phyloP scores from a whole-genome alignment of 2,113 vertebrate genomes.

The Marcusenius ussheri region DNA sequence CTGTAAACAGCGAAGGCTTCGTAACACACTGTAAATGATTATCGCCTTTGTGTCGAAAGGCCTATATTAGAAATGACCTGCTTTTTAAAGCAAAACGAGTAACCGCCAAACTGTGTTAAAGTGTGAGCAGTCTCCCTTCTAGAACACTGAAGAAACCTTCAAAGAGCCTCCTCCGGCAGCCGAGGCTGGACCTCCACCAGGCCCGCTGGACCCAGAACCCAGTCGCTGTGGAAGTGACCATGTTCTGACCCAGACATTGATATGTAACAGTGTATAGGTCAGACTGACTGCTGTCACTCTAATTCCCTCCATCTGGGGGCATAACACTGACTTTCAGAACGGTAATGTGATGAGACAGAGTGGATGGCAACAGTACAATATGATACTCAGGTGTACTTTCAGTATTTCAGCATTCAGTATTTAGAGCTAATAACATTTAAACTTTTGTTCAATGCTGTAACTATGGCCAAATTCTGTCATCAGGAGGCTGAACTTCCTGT shows the following conservation, averaged over 20 bases:
- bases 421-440: background rate
- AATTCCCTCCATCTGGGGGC: background rate
- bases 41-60: background rate
- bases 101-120: background rate
- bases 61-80: background rate
- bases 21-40: background rate
- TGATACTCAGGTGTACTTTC: background rate
- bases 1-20: slow-evolving; percentile 25
- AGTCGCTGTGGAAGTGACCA: background rate
- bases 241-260: background rate
- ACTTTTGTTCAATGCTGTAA: background rate
- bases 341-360: background rate
- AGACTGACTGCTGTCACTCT: background rate
- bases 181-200: background rate
- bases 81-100: background rate
- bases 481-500: background rate
- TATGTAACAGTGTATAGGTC: background rate
- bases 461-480: background rate
- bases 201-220: background rate
- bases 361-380: background rate
- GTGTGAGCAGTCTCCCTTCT: background rate
- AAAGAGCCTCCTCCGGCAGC: background rate
- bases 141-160: background rate
- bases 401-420: background rate
- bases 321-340: background rate